Conservation (phyloP, 2,797 vertebrate genomes). For the Mormyrus proboscirostris region DNA sequence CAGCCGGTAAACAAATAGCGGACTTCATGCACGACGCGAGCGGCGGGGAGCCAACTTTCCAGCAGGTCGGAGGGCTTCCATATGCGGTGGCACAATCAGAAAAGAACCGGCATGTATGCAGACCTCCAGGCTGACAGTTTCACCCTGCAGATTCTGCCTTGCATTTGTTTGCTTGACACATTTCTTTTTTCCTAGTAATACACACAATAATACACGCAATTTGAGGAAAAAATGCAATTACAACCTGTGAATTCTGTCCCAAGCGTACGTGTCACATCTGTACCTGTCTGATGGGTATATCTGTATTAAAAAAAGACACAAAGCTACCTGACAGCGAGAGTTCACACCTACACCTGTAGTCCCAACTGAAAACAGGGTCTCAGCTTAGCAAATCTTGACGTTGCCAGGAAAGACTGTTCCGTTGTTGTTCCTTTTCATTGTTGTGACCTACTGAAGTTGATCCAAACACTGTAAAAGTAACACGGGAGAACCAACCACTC, state of each 20-base stretch:
- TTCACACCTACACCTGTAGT: not conserved
- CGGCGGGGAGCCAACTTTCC: not conserved
- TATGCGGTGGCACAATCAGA: not conserved
- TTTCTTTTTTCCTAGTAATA: not conserved
- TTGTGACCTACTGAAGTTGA: constrained; percentile 1
- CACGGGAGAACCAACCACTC: not conserved
- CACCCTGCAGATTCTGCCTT: not conserved
- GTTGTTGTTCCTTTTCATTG: not conserved
- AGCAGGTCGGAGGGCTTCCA: not conserved
- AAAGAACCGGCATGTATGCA: not conserved
- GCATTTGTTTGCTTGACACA: not conserved
- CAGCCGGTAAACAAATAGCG: not conserved
- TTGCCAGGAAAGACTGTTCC: not conserved
- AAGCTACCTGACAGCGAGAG: not conserved
- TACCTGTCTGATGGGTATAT: not conserved
- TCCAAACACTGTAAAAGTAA: not conserved
- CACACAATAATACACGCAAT: not conserved
- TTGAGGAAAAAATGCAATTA: constrained; percentile 12
- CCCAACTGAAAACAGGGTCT: not conserved
- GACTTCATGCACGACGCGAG: not conserved
- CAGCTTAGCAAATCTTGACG: not conserved
- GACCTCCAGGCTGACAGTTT: not conserved
- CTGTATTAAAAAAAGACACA: not conserved
- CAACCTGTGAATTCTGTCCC: constrained; percentile 1
- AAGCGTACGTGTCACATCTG: not conserved